phyloP scores from a whole-genome alignment of 53 echinoderm and acorn worm species.

The Echinarachnius parma region DNA sequence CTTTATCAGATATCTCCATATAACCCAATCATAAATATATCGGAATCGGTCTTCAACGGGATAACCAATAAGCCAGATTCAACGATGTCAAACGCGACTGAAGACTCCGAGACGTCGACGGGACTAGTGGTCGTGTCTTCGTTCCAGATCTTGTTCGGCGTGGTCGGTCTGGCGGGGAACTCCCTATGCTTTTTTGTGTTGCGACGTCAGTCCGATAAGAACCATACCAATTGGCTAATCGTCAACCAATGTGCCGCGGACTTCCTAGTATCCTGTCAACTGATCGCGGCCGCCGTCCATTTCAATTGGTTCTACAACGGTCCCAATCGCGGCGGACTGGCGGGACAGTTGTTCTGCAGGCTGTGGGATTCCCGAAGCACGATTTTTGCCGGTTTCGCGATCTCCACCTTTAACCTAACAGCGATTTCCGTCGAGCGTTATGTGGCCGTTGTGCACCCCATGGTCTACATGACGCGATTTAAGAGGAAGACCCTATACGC shows the following conservation, averaged over 20 bases:
- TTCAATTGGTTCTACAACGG: conserved; percentile 22
- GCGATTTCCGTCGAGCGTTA: conserved; percentile 71
- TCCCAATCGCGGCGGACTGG: too few species aligned
- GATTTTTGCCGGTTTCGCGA: conserved; percentile 65
- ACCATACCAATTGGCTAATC: conserved; percentile 49
- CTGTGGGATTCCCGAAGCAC: conserved; percentile 65
- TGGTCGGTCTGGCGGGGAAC: conserved; percentile 25
- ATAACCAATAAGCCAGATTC: too few species aligned
- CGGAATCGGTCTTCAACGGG: too few species aligned
- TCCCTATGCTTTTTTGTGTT: conserved; percentile 20
- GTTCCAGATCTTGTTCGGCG: conserved; percentile 20
- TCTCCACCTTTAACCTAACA: conserved; percentile 72
- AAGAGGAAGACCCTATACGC: conserved; percentile 45
- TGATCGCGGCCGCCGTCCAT: conserved; percentile 16
- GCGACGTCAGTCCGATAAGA: conserved; percentile 11
- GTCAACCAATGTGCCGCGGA: conserved; percentile 41
- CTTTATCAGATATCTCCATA: too few species aligned
- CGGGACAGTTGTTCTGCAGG: conserved; percentile 60
- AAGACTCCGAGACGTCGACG: not conserved
- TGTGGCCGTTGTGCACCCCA: conserved; percentile 65
- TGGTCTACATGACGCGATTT: conserved; percentile 33
- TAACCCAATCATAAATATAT: too few species aligned
- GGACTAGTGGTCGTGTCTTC: conserved; percentile 13
- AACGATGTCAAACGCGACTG: too few species aligned
- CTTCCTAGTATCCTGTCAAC: conserved; percentile 15